A percentile compares a stretch with the other conserved stretches of the same genome.
Evolutionary conservation across 2,113 vertebrate genomes (phyloP).

Genomic region (Hippolais icterina): DNA sequence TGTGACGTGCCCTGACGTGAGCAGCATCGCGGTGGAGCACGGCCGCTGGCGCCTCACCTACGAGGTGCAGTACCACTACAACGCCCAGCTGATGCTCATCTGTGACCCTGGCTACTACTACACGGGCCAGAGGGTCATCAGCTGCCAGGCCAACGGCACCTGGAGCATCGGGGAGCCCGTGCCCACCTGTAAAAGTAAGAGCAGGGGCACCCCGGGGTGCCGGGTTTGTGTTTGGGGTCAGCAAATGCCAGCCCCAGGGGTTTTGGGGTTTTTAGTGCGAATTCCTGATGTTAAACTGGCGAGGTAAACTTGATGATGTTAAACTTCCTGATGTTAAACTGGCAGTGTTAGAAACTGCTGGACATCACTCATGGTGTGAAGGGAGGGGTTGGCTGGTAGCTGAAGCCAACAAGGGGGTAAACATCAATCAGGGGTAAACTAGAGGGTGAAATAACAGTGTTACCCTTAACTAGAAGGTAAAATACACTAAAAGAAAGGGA

Average conservation of each 20-base stretch:
- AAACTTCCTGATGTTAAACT: too few species aligned
- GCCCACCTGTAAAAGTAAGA: constrained; percentile 91
- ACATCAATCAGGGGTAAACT: background rate
- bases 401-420: background rate
- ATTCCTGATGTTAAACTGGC: background rate
- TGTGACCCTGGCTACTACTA: constrained; percentile 98
- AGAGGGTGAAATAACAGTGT: background rate
- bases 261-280: too few species aligned
- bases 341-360: too few species aligned
- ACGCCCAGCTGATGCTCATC: constrained; percentile 92
- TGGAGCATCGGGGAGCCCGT: constrained; percentile 90
- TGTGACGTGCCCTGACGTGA: constrained; percentile 88
- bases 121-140: constrained; percentile 89
- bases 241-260: too few species aligned
- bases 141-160: constrained; percentile 87
- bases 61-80: constrained; percentile 91
- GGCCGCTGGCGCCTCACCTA: constrained; percentile 95
- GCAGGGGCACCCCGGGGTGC: accelerated
- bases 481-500: background rate
- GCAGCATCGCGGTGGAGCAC: constrained; percentile 87
- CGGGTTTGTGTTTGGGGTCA: background rate
- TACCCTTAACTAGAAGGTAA: background rate
- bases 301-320: too few species aligned
- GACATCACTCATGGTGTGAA: too few species aligned
- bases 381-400: background rate